phyloP scores from a whole-genome alignment of 2,888 invertebrate genomes.

The Amblyteles armatorius region DNA sequence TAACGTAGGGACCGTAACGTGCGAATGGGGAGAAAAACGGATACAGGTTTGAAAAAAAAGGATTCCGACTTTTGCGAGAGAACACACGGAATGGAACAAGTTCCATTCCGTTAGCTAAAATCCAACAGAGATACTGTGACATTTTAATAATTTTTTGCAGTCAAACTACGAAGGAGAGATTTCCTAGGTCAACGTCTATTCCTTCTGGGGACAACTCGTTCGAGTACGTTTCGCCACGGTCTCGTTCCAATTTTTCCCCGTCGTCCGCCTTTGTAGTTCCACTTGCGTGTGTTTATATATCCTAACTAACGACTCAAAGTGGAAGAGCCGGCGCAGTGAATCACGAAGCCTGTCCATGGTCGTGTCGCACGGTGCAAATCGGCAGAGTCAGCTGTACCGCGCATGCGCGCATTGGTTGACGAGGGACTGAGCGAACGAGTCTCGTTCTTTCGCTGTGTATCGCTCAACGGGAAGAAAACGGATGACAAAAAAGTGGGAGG shows the following conservation, averaged over 20 bases:
- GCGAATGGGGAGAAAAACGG: background rate
- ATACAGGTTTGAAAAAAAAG: background rate
- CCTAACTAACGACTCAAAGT: constrained; percentile 34
- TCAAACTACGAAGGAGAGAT: constrained; percentile 6
- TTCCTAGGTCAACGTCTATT: background rate
- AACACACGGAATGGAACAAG: too few relatives aligned
- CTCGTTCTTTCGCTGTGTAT: background rate
- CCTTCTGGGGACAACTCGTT: background rate
- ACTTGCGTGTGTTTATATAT: constrained; percentile 22
- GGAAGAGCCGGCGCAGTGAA: constrained; percentile 72
- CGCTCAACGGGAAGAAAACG: background rate
- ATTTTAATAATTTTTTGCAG: background rate
- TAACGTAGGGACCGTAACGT: background rate
- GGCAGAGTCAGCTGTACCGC: constrained; percentile 35
- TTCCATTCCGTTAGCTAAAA: too few relatives aligned
- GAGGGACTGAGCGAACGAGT: constrained; percentile 28
- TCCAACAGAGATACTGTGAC: background rate
- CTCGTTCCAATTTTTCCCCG: constrained; percentile 74
- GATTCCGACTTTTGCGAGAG: background rate
- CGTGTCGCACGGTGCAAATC: constrained; percentile 39
- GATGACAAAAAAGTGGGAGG: background rate
- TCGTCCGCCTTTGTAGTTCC: constrained; percentile 11
- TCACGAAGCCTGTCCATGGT: constrained; percentile 70
- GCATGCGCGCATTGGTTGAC: constrained; percentile 19
- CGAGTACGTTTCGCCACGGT: constrained; percentile 65